Evolutionary conservation across 2,113 vertebrate genomes (phyloP).

Genomic region (Hymenochirus boettgeri): DNA sequence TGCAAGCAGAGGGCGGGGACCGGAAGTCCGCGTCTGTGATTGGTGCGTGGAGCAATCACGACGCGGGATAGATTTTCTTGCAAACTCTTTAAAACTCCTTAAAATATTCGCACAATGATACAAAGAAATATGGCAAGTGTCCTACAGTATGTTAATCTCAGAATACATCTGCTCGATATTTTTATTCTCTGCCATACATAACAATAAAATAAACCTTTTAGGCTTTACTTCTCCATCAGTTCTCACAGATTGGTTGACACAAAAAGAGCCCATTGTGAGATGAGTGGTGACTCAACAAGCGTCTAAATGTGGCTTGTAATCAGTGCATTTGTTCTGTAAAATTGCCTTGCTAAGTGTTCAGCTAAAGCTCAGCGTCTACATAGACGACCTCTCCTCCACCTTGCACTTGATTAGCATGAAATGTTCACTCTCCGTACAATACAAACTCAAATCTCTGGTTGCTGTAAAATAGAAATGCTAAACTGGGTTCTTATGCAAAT

Average conservation of each 20-base stretch:
- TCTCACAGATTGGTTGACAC: conserved; percentile 32
- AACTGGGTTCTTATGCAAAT: background rate
- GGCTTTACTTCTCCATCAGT: conserved; percentile 2
- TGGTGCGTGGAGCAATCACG: too few species aligned
- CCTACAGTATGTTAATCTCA: too few species aligned
- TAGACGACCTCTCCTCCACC: conserved; percentile 21
- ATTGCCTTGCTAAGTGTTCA: conserved; percentile 6
- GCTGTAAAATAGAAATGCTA: background rate
- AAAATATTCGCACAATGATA: too few species aligned
- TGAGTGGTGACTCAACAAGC: conserved; percentile 31
- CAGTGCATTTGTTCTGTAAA: conserved; percentile 19
- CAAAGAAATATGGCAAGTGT: too few species aligned
- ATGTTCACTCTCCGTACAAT: background rate
- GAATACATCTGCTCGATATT: too few species aligned
- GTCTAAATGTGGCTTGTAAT: conserved; percentile 29
- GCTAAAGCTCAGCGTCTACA: conserved; percentile 5
- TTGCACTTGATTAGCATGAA: conserved; percentile 21
- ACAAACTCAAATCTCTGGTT: background rate
- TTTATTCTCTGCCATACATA: background rate
- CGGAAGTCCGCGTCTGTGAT: too few species aligned
- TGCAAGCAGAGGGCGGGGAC: too few species aligned
- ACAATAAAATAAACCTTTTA: conserved; percentile 19
- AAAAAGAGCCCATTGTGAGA: conserved; percentile 8
- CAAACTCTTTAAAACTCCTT: too few species aligned
- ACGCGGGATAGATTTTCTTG: too few species aligned